Base-by-base conservation (phyloP, 2,797 vertebrate genomes). In the Ptychadena robeensis region DNA sequence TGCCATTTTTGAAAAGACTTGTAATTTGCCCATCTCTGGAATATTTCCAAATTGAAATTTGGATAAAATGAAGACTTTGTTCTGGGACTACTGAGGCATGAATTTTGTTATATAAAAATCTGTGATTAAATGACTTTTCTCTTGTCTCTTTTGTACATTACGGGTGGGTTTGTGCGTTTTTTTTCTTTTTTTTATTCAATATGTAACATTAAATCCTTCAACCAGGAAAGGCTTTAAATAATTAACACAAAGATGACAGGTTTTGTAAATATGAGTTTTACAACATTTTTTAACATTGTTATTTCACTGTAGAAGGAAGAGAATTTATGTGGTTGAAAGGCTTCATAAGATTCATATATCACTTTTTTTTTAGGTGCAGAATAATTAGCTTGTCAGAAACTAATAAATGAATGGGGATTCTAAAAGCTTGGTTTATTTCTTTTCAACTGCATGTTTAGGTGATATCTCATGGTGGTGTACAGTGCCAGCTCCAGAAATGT, bases 181-280 rank as follows among this genome's bases (percentile, higher is more conserved):
- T 98, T 98, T 97, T 97, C 98, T 98, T 98, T 97, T 92, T 98
- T 97, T 92, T 94, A n/a, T n/a, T n/a, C n/a, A n/a, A n/a, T n/a
- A n/a, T 92, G 94, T 96, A 95, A 94, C 94, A 92, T 95, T 94
- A 96, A 95, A 93, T 95, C 96, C 93, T 96, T 94, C 94, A 94
- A 93, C 91, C 95, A 94, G 94, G 94, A 96, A 95, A 95, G 97
- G 96, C 97, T 98, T 98, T 96, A 97, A 97, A 95, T 93, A 95
- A 95, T 97, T 96, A 83, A 89, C 96, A 94, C 93, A 88, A 85
- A 93, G 96, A 94, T 94, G 94, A 93, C 95, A 94, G 94, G 92
- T 89, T 93, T 97, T 99, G 97, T 99, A 98, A 99, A 99, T 98
- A 98, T 95, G 89, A 92, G 92, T 73, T 38, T 40, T 35, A 9